Evolutionary conservation across 2,113 vertebrate species (phyloP).

Genomic region (Megalops atlanticus): DNA sequence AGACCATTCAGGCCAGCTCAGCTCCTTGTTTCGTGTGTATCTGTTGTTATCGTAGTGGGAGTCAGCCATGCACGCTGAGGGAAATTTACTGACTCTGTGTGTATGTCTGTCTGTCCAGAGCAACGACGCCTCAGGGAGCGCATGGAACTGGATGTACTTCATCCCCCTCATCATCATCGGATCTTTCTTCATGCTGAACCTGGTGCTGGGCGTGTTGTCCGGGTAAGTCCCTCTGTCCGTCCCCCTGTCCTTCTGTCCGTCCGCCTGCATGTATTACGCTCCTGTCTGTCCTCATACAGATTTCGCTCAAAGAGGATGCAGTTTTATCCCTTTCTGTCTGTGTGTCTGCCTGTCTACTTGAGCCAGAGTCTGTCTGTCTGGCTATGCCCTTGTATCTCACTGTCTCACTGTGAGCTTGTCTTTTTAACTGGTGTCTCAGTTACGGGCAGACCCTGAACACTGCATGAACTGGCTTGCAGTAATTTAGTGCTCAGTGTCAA

Average conservation of each 20-base stretch:
- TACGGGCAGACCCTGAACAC: too few species aligned
- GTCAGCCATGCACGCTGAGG: too few species aligned
- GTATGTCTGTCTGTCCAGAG: conserved; percentile 71
- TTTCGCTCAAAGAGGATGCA: too few species aligned
- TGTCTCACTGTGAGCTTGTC: not conserved
- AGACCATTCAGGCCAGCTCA: too few species aligned
- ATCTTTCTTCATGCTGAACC: conserved; percentile 97
- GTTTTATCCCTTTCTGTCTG: not conserved
- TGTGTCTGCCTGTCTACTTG: not conserved
- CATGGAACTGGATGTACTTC: conserved; percentile 96
- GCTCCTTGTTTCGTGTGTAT: too few species aligned
- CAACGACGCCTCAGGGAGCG: conserved; percentile 91
- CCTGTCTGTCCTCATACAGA: not conserved
- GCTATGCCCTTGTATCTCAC: not conserved
- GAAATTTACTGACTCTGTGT: too few species aligned
- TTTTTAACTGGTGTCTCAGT: not conserved
- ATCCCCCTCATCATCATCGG: conserved; percentile 96
- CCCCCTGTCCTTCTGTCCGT: not conserved
- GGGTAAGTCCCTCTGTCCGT: conserved; percentile 51
- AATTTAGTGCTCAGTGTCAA: too few species aligned
- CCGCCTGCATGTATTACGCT: not conserved
- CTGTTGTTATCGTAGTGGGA: too few species aligned
- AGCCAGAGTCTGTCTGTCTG: not conserved
- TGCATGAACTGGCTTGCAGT: too few species aligned
- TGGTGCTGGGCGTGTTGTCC: conserved; percentile 90